Evolutionary conservation across 2,888 invertebrate species (phyloP).

Genomic region (Automeris io): DNA sequence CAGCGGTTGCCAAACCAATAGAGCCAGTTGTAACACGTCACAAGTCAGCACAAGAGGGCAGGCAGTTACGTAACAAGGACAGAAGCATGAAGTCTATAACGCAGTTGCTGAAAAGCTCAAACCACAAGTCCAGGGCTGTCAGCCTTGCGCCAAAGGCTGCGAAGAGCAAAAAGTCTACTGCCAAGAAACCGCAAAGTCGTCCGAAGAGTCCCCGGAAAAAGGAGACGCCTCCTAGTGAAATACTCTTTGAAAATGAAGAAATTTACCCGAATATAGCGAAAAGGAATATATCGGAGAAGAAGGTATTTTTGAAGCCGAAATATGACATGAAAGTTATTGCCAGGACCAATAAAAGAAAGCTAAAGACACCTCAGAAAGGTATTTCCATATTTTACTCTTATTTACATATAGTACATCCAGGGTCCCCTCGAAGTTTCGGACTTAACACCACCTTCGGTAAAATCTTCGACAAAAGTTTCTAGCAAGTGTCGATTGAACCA

Average conservation of each 20-base stretch:
- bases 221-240: slow-evolving; percentile 11
- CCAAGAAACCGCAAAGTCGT: not conserved
- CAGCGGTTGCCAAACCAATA: not conserved
- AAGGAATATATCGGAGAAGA: slow-evolving; percentile 26
- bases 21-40: slow-evolving; percentile 38
- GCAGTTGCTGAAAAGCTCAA: slow-evolving; percentile 16
- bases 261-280: slow-evolving; percentile 44
- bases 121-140: slow-evolving; percentile 13
- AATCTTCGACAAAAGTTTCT: too few species aligned
- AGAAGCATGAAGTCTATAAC: slow-evolving; percentile 16
- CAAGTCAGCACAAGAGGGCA: slow-evolving; percentile 34
- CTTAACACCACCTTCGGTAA: too few species aligned
- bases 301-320: slow-evolving; percentile 39
- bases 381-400: not conserved
- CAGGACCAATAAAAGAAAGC: slow-evolving; percentile 44
- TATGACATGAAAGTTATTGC: slow-evolving; percentile 39
- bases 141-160: too few species aligned
- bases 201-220: slow-evolving; percentile 10
- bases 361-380: not conserved
- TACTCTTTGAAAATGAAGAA: too few species aligned
- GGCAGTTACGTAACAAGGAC: slow-evolving; percentile 18
- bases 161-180: too few species aligned
- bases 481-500: too few species aligned
- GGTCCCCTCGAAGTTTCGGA: too few species aligned
- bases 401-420: too few species aligned